A percentile compares a stretch with the other conserved stretches of the same genome.
Evolutionary conservation across 2,888 invertebrate species (phyloP).

Genomic region (Cheiracanthium punctorium): DNA sequence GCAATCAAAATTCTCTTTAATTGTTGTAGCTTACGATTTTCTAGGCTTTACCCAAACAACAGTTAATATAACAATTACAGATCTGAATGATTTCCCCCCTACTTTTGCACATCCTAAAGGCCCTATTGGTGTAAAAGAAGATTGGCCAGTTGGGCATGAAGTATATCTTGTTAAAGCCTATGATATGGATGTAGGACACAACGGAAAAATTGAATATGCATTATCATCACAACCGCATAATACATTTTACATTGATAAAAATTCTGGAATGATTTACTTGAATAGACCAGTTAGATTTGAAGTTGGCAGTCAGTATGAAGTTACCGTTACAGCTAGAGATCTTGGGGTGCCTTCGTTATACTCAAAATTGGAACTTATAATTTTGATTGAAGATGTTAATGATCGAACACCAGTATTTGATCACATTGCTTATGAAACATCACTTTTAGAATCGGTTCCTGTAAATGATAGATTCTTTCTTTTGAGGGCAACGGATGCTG

Average conservation of each 20-base stretch:
- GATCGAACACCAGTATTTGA: conserved; percentile 97
- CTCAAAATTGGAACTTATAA: conserved; percentile 83
- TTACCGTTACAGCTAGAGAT: conserved; percentile 79
- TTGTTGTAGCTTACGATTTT: conserved; percentile 86
- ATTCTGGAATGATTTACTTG: conserved; percentile 91
- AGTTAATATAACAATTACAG: conserved; percentile 88
- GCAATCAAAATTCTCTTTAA: conserved; percentile 84
- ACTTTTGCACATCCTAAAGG: conserved; percentile 78
- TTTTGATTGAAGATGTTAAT: conserved; percentile 90
- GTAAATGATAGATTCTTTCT: conserved; percentile 94
- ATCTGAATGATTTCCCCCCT: conserved; percentile 94
- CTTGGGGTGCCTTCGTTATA: conserved; percentile 84
- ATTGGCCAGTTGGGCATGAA: conserved; percentile 94
- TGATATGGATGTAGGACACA: conserved; percentile 92
- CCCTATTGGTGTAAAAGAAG: conserved; percentile 86
- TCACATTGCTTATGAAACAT: conserved; percentile 93
- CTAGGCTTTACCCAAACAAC: conserved; percentile 85
- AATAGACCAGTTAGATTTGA: conserved; percentile 84
- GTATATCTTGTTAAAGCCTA: conserved; percentile 90
- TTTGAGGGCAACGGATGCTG: conserved; percentile 90
- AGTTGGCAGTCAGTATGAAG: conserved; percentile 54
- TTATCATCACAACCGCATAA: conserved; percentile 87
- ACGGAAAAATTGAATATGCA: conserved; percentile 88
- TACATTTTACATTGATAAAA: conserved; percentile 88
- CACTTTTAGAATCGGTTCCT: conserved; percentile 90